Evolutionary conservation across 1,140 invertebrate genomes (phyloP).

Genomic region (Drosophila bifasciata): DNA sequence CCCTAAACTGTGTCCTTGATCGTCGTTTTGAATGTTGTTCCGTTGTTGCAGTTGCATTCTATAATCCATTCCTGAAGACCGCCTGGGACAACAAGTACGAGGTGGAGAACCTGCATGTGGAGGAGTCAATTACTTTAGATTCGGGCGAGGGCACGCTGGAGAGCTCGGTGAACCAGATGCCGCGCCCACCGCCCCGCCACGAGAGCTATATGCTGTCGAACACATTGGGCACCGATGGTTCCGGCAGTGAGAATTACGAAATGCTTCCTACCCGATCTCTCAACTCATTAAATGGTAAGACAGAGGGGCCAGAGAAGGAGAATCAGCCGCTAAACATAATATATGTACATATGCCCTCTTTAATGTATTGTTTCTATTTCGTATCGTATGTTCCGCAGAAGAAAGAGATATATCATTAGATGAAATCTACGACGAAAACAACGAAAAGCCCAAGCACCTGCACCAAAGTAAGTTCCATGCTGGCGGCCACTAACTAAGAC

Average conservation of each 20-base stretch:
- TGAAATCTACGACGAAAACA: conserved; percentile 88
- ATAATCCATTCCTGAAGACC: conserved; percentile 97
- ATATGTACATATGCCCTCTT: too few relatives aligned
- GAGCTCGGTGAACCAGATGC: conserved; percentile 87
- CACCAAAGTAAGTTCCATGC: conserved; percentile 82
- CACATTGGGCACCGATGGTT: conserved; percentile 82
- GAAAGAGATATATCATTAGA: conserved; percentile 85
- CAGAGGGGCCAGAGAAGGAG: too few relatives aligned
- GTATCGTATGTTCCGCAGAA: conserved; percentile 55
- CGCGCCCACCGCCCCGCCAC: conserved; percentile 87
- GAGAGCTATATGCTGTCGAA: conserved; percentile 87
- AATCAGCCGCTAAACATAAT: too few relatives aligned
- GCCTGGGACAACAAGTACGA: conserved; percentile 98
- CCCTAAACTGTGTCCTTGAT: too few relatives aligned
- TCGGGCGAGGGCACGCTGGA: conserved; percentile 90
- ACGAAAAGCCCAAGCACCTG: conserved; percentile 83
- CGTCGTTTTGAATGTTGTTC: too few relatives aligned
- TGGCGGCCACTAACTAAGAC: background rate
- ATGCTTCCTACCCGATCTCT: conserved; percentile 86
- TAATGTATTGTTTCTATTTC: too few relatives aligned
- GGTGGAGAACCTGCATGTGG: conserved; percentile 96
- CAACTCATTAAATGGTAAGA: conserved; percentile 84
- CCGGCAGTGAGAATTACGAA: conserved; percentile 93
- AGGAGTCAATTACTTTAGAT: conserved; percentile 88
- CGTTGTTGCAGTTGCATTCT: conserved; percentile 91